These are phyloP conservation scores for Tiliacea citrago DNA, from an alignment of 2,888 invertebrate genomes.

Conservation along the genomic window DNA sequence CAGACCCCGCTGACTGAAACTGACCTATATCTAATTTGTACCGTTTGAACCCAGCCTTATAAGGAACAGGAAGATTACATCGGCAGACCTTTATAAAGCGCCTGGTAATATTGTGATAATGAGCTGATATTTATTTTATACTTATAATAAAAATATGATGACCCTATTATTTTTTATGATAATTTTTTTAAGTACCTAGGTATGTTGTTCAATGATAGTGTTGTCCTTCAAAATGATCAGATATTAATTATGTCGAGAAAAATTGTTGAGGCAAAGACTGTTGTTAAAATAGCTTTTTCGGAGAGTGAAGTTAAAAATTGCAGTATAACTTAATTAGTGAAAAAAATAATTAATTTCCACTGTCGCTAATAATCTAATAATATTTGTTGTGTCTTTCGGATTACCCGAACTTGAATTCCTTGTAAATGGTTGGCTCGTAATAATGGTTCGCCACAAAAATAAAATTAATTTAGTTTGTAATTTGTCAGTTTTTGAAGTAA, in stretches of 20 bases:
- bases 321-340: background rate
- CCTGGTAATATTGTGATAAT: slow-evolving; percentile 52
- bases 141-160: slow-evolving; percentile 10
- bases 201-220: slow-evolving; percentile 14
- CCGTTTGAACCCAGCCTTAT: slow-evolving; percentile 63
- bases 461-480: background rate
- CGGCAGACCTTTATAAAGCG: slow-evolving; percentile 41
- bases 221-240: slow-evolving; percentile 28
- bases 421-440: background rate
- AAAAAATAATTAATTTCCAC: background rate
- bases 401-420: too few relatives aligned
- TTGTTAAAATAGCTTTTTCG: too few relatives aligned
- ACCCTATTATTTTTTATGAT: slow-evolving; percentile 34
- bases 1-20: slow-evolving; percentile 56
- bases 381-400: too few relatives aligned
- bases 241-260: background rate
- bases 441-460: background rate
- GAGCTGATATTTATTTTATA: slow-evolving; percentile 22
- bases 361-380: too few relatives aligned
- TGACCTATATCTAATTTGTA: slow-evolving; percentile 69
- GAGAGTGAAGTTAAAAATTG: background rate
- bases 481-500: background rate
- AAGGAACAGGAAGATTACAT: slow-evolving; percentile 54
- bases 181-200: slow-evolving; percentile 22
- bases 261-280: background rate